Evolutionary conservation across 2,113 vertebrate species (phyloP), one percentile per base, ranked within the genome.

Genomic region (Passerina amoena): DNA sequence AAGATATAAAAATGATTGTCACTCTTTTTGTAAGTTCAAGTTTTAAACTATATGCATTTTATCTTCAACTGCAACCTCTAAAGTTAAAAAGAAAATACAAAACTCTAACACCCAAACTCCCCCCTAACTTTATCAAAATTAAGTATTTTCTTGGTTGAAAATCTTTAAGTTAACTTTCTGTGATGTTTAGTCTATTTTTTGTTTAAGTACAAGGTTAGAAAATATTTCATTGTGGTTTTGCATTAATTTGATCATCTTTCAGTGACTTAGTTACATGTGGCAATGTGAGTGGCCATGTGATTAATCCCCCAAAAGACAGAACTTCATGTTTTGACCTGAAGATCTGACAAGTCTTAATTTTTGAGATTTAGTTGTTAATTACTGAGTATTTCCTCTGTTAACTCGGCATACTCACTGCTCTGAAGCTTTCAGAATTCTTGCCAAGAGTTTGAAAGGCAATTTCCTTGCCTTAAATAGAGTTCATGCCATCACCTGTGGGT

Each of bases 401-500:
- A 40, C 56, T 81, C 27, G 7, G 51, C 57, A 44, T 28, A 22
- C 14, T 76, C 7, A 60, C 6, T 56, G 11, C 61, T 84, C 69
- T 68, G 47, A 73, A 81, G 22, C 24, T 84, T 77, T 90, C 21
- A 31, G 30, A 86, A 66, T 69, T 78, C 65, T 84, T 81, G 72
- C 76, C 86, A 61, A 42, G 44, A 82, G 54, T 84, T 79, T 91
- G 77, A 82, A 94, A 89, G 61, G 69, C 30, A 69, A 42, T 89
- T 92, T 87, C 61, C 70, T 71, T 79, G 57, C 14, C 44, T 79
- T 78, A 71, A 57, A 24, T 56, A 37, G 79, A 92, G 61, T 82
- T 96, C 81, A 76, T 95, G 81, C 80, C 64, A 78, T 91, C 90
- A 90, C 76, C 56, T 81, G 38, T 92, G 83, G 53, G 69, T 91